Evolutionary conservation across 2,888 invertebrate genomes (phyloP).

Genomic region (Gnatocerus cornutus): DNA sequence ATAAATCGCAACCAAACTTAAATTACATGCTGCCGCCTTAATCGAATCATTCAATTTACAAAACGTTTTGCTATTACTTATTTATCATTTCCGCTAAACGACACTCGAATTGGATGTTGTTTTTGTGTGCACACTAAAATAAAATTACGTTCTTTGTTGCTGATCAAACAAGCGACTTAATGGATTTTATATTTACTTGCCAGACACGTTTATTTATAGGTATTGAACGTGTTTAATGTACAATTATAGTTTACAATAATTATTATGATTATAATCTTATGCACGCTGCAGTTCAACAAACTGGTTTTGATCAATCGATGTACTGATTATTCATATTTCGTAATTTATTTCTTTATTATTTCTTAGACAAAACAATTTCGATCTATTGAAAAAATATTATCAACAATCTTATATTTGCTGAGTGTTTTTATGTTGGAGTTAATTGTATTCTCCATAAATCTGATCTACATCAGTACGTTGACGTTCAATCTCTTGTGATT

Average conservation of each 20-base stretch:
- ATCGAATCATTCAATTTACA: slow-evolving; percentile 6
- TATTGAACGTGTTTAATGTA: slow-evolving; percentile 15
- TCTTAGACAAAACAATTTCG: too few relatives aligned
- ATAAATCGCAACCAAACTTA: slow-evolving; percentile 7
- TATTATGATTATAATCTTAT: slow-evolving; percentile 17
- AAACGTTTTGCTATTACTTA: too few relatives aligned
- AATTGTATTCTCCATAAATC: too few relatives aligned
- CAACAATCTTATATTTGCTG: too few relatives aligned
- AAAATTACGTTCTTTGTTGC: slow-evolving; percentile 26
- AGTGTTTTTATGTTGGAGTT: too few relatives aligned
- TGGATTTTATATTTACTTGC: slow-evolving; percentile 27
- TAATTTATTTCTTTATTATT: too few relatives aligned
- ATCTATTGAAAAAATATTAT: too few relatives aligned
- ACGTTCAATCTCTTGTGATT: too few relatives aligned
- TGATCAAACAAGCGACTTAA: slow-evolving; percentile 19
- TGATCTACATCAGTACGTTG: too few relatives aligned
- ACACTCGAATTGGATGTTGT: slow-evolving; percentile 15
- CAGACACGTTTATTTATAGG: slow-evolving; percentile 33
- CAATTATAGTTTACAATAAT: slow-evolving; percentile 32
- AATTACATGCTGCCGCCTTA: slow-evolving; percentile 5
- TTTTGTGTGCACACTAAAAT: background rate
- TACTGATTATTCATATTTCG: too few relatives aligned
- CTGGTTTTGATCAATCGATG: background rate
- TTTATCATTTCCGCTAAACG: slow-evolving; percentile 6
- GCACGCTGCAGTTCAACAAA: slow-evolving; percentile 21